A percentile compares a stretch with the other conserved stretches of the same genome.
Evolutionary conservation across 2,113 vertebrate species (phyloP).

Genomic region (Eublepharis macularius): DNA sequence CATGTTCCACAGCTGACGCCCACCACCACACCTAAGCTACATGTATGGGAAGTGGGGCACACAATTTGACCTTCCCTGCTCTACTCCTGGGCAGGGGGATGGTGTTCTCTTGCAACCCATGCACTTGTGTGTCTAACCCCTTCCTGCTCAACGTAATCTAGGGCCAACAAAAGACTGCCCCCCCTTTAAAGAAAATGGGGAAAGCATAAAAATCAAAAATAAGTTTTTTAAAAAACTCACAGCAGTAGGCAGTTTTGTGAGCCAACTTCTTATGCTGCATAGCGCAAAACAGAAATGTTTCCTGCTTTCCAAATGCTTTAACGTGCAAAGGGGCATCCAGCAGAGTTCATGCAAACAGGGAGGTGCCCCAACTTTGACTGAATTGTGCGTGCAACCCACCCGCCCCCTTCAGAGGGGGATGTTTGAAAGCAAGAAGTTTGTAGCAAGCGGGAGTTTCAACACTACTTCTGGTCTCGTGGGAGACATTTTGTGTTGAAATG

Average conservation of each 20-base stretch:
- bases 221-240: not conserved
- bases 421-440: conserved; percentile 4
- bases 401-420: not conserved
- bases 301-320: conserved; percentile 55
- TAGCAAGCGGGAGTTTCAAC: conserved; percentile 39
- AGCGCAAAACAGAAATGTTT: conserved; percentile 45
- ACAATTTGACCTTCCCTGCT: not conserved
- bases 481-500: conserved; percentile 34
- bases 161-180: conserved; percentile 37
- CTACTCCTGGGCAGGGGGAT: not conserved
- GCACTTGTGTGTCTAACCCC: not conserved
- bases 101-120: conserved; percentile 7
- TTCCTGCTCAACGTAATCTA: conserved; percentile 23
- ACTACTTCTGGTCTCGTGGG: conserved; percentile 46
- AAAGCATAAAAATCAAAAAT: not conserved
- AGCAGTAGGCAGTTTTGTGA: not conserved
- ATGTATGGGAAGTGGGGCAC: not conserved
- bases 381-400: conserved; percentile 53
- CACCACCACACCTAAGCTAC: not conserved
- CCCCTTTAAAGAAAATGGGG: not conserved
- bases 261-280: conserved; percentile 21
- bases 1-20: not conserved
- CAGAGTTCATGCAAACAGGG: conserved; percentile 60
- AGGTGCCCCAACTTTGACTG: conserved; percentile 46
- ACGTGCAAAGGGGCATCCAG: conserved; percentile 64